These are phyloP conservation scores for Cephus sareptanus DNA, from an alignment of 2,888 invertebrate genomes.

Conservation along the genomic window DNA sequence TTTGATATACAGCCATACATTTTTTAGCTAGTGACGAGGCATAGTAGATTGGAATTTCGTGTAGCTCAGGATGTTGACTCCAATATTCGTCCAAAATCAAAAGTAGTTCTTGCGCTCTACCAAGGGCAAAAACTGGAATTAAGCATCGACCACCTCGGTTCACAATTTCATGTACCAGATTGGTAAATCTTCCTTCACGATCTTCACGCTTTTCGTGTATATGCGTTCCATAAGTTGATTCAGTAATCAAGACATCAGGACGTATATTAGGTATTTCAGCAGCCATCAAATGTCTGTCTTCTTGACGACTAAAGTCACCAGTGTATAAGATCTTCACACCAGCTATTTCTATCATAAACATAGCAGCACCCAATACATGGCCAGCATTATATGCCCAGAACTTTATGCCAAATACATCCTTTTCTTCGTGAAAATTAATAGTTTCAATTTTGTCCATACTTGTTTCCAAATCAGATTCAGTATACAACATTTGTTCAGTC, in stretches of 20 bases:
- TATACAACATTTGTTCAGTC: constrained; percentile 96
- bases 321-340: constrained; percentile 97
- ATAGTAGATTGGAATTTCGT: constrained; percentile 99
- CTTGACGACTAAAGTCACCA: constrained; percentile 98
- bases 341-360: constrained; percentile 99
- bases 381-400: constrained; percentile 99
- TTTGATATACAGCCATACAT: constrained; percentile 99
- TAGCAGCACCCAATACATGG: constrained; percentile 98
- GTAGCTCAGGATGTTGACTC: constrained; percentile 96
- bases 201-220: constrained; percentile 99
- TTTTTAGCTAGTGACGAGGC: constrained; percentile 99
- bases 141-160: constrained; percentile 96
- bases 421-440: constrained; percentile 97
- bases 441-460: constrained; percentile 99
- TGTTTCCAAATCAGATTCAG: constrained; percentile 95
- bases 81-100: constrained; percentile 97
- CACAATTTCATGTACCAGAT: constrained; percentile 95
- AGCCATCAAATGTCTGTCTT: constrained; percentile 98
- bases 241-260: constrained; percentile 97
- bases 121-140: constrained; percentile 98
- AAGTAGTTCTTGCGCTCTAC: constrained; percentile 94
- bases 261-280: constrained; percentile 97
- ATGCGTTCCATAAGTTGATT: constrained; percentile 99
- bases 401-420: constrained; percentile 94
- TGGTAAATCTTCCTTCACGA: constrained; percentile 92